Evolutionary conservation across 1,140 invertebrate species (phyloP), one percentile per base, ranked within the genome.

Genomic region (Dolichoris vasculosae): DNA sequence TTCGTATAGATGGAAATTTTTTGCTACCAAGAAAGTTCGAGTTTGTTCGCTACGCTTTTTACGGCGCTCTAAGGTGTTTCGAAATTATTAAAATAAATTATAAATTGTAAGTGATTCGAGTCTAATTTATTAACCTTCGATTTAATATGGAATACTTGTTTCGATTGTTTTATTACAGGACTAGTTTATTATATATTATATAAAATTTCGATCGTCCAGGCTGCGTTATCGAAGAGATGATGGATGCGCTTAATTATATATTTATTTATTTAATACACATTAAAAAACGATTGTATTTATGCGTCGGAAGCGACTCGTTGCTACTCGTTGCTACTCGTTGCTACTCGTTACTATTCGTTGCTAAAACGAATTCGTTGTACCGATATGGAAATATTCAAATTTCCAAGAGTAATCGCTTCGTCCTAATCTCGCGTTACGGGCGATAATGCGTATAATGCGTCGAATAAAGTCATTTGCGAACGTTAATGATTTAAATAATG

Each of bases 361-460:
- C n/a, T n/a, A 51, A 51, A 26, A 59, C 6, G 4, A 51, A 76
- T 35, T 76, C 32, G 51, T 76, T 35, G 17, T 20, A n/a, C 20
- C 51, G 6, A 32, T 32, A 76, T 51, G 30, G 30, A 48, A n/a
- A 32, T 32, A 20, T n/a, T n/a, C 79, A 30, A 46, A 64, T 83
- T 83, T 75, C 71, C 55, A 83, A 82, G 59, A 76, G 55, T 83
- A 77, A 77, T 83, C 73, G 51, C 48, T 77, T 40, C 35, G n/a
- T 64, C 46, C 38, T 43, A 63, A 59, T 35, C 4, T 17, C 43
- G 46, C 46, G 35, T 40, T 43, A 30, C 15, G 30, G 32, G 11
- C 30, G 17, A 75, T 43, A 83, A 83, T 64, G 32, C 48, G 43
- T 51, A 64, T 64, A 51, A 46, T 64, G 32, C 48, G 43, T 51